Conservation (phyloP, 2,888 invertebrate species). For the Drosophila sordidula region DNA sequence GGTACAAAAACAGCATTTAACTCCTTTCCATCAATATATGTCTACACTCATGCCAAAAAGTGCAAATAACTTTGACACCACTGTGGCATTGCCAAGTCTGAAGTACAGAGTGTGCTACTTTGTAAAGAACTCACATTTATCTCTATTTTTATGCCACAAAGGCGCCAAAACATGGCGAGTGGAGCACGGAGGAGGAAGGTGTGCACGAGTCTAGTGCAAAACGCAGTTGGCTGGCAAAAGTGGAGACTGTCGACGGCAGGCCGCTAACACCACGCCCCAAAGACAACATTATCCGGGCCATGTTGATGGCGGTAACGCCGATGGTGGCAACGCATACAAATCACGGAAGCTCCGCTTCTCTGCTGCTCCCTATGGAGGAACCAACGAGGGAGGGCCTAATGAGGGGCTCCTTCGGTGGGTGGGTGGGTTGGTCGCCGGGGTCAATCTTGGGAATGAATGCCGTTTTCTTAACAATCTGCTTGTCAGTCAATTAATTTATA, state of each 20-base stretch:
- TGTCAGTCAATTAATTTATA: too few relatives aligned
- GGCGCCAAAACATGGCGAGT: constrained; percentile 44
- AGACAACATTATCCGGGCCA: constrained; percentile 28
- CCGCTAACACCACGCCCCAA: too few relatives aligned
- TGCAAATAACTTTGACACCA: constrained; percentile 14
- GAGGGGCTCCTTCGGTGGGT: too few relatives aligned
- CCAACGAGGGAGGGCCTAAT: too few relatives aligned
- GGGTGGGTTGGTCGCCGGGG: too few relatives aligned
- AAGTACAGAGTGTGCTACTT: constrained; percentile 52
- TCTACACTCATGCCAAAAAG: background rate
- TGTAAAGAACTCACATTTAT: constrained; percentile 81
- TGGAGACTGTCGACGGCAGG: too few relatives aligned
- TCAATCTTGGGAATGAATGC: too few relatives aligned
- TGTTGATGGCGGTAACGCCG: constrained; percentile 56
- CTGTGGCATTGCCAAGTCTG: constrained; percentile 11
- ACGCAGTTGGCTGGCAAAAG: constrained; percentile 51
- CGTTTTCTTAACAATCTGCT: too few relatives aligned
- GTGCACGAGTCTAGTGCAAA: constrained; percentile 59
- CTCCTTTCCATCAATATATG: too few relatives aligned
- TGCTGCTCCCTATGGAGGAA: too few relatives aligned
- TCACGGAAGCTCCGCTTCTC: too few relatives aligned
- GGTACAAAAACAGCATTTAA: too few relatives aligned
- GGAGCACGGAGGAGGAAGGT: constrained; percentile 27
- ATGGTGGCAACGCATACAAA: constrained; percentile 16
- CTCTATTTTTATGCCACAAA: constrained; percentile 80